Evolutionary conservation across 2,888 invertebrate genomes (phyloP), one percentile per base, ranked within the genome.

Genomic region (Hedya salicella): DNA sequence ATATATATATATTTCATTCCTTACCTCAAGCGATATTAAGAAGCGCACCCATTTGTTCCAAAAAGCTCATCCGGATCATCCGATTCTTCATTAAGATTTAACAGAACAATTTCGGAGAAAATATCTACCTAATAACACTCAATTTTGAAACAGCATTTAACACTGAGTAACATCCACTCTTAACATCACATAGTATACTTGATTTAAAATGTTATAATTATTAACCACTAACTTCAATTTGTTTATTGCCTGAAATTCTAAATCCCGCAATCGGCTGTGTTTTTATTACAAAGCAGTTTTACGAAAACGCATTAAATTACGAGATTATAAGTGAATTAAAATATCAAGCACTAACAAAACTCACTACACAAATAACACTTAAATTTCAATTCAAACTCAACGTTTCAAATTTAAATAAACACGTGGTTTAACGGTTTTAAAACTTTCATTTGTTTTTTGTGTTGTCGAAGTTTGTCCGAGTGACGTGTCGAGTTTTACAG

Each of bases 11-110:
- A 17, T 21, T 16, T 46, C n/a, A 13, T 36, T n/a, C 17, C 53
- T 62, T 16, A 62, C 62, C 62, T 62, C 54, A 62, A 40, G 25
- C 62, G 6, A 39, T 54, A 48, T 62, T 48, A 54, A 21, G 62
- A 62, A 62, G 42, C 14, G 14, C 16, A 16, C 32, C 48, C 54
- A 46, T 62, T 62, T 54, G 52, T 17, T 46, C 9, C 36, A 9
- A 14, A n/a, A 16, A 16, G 16, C 9, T 48, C 16, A 62, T 19
- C 62, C 39, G 48, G 54, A 54, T 54, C 25, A 62, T 48, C 62
- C 39, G 6, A 36, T 9, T 14, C 19, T 21, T 16, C 46, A 21
- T 62, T 48, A 25, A 19, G 21, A 57, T 46, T 30, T 52, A 21
- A 19, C 42, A n/a, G 48, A 46, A 57, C n/a, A 44, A 44, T 48